Base-by-base conservation (phyloP, 2,797 vertebrate species). In the Typhlichthys subterraneus region DNA sequence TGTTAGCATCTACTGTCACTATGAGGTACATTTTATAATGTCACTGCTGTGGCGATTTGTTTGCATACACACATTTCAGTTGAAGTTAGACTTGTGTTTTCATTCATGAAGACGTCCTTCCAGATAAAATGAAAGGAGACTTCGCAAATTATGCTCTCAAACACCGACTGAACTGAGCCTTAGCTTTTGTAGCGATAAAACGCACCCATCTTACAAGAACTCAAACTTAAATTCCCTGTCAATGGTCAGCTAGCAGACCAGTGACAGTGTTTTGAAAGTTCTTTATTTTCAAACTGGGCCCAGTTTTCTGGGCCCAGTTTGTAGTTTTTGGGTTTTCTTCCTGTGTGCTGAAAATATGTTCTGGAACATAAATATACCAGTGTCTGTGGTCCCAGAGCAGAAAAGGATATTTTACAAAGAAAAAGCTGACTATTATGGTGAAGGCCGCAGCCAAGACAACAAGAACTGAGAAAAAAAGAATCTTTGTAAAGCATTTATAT, bases 401-500 rank as follows among this genome's bases (percentile, higher is more conserved):
- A 61, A 63, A 69, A 72, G 46, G 72, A 49, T 19, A 69, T 64
- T 60, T 74, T 77, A 75, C 62, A 75, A 59, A 50, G 69, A 79
- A 69, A 71, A 82, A 75, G 84, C 57, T 0, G 63, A 78, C 75
- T 86, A 79, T 74, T 80, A 72, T 62, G 61, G 61, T 63, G 63
- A 53, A 69, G 81, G 73, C 67, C 66, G 62, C 70, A 61, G 76
- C 70, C 61, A 55, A 70, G 69, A 75, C 56, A 60, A 66, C 49
- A 19, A 67, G 77, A 72, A 72, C 65, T 63, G 69, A 2, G 71
- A 80, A 67, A 72, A 69, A 78, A 77, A 82, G 77, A 73, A 75
- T 89, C 82, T 91, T 89, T 90, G 86, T 89, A 87, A 90, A 87
- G 85, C 86, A 90, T 91, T 90, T 91, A 81, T 90, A 90, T 83